Evolutionary conservation across 1,140 invertebrate species (phyloP).

Genomic region (Drosophila chauvacae): DNA sequence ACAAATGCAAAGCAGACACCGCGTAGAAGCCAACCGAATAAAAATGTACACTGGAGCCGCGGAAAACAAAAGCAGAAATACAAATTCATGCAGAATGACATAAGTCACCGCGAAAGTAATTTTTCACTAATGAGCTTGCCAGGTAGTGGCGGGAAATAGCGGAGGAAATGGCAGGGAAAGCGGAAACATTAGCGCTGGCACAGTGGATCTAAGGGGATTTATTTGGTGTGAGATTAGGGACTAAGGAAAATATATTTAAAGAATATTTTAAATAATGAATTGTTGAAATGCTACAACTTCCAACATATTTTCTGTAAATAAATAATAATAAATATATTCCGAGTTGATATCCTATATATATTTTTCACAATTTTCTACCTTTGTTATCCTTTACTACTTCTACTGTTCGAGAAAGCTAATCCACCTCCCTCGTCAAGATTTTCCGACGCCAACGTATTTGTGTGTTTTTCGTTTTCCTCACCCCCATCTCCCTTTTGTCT

Average conservation of each 20-base stretch:
- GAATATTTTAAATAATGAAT: not conserved
- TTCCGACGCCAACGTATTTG: constrained; percentile 25
- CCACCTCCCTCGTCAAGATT: constrained; percentile 7
- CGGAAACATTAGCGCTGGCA: constrained; percentile 5
- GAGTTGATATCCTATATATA: not conserved
- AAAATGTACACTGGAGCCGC: constrained; percentile 13
- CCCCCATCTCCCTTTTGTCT: constrained; percentile 43
- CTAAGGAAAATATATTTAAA: not conserved
- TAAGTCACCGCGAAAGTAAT: constrained; percentile 82
- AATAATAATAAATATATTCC: not conserved
- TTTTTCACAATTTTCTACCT: not conserved
- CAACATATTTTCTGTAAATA: not conserved
- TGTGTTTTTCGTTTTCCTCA: not conserved
- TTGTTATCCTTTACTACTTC: not conserved
- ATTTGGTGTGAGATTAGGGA: not conserved
- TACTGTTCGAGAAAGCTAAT: constrained; percentile 24
- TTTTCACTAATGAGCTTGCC: constrained; percentile 82
- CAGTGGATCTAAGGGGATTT: constrained; percentile 15
- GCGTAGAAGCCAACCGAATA: constrained; percentile 19
- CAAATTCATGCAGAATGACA: constrained; percentile 79
- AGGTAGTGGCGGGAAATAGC: constrained; percentile 27
- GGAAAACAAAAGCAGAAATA: constrained; percentile 74
- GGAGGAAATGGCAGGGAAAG: constrained; percentile 13
- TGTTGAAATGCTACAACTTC: not conserved
- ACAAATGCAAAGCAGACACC: constrained; percentile 35